A percentile compares a stretch with the other conserved stretches of the same genome.
Conservation (phyloP, 2,113 vertebrate species). For the Chrysochloris asiatica region DNA sequence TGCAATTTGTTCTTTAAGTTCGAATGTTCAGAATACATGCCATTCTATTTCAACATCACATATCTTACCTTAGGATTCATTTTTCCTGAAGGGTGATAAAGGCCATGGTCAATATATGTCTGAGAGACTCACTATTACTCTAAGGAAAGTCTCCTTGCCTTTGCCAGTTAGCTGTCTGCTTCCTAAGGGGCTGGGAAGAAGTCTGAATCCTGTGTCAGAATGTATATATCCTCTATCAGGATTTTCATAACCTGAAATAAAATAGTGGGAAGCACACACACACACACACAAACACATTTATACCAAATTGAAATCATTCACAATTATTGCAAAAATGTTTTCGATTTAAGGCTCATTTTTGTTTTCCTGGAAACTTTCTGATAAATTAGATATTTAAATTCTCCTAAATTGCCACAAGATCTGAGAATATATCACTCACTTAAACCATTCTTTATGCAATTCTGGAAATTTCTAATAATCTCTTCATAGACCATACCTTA, state of each 20-base stretch:
- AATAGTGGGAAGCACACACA: neutral
- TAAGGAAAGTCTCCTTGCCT: neutral
- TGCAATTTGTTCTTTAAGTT: neutral
- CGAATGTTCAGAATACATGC: no score
- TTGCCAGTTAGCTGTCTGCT: fast-evolving
- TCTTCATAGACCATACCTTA: neutral
- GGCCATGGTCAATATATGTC: neutral
- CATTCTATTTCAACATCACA: neutral
- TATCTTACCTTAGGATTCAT: neutral
- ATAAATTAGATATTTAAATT: neutral
- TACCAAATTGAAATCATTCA: neutral
- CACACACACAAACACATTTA: neutral
- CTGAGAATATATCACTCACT: neutral
- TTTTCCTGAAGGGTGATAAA: neutral
- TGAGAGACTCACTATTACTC: neutral
- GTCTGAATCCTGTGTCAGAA: neutral
- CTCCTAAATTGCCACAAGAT: neutral
- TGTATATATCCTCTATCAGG: neutral
- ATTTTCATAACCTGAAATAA: neutral
- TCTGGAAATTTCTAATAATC: constrained; percentile 32
- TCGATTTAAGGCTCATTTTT: neutral
- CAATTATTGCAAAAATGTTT: neutral
- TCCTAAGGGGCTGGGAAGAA: neutral
- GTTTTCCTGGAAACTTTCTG: neutral
- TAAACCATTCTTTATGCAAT: neutral